phyloP scores from a whole-genome alignment of 92 coral and sea anemone species.

The Montipora capitata region DNA sequence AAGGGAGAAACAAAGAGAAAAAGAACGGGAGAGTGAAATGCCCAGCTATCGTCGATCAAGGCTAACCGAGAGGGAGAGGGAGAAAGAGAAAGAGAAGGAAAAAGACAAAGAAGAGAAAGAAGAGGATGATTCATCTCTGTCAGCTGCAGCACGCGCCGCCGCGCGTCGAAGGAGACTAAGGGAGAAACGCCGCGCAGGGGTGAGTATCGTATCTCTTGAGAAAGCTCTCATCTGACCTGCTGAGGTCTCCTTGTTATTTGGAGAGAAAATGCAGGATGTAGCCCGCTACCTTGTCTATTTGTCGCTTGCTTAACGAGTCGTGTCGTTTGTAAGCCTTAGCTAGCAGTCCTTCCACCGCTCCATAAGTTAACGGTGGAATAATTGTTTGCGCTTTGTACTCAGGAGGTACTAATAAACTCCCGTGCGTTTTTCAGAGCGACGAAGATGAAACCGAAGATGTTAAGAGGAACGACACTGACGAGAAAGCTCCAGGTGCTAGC shows the following conservation, averaged over 20 bases:
- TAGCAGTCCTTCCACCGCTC: too few species aligned
- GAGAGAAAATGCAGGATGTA: too few species aligned
- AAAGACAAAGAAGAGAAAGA: conserved; percentile 55
- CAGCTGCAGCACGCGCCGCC: conserved; percentile 31
- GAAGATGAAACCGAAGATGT: conserved; percentile 87
- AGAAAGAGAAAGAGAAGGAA: conserved; percentile 86
- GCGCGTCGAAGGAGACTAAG: conserved; percentile 31
- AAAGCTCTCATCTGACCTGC: too few species aligned
- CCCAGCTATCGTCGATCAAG: conserved; percentile 83
- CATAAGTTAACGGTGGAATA: too few species aligned
- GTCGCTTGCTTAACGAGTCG: too few species aligned
- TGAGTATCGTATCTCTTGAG: neutral
- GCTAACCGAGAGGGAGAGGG: conserved; percentile 69
- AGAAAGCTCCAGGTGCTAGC: conserved; percentile 63
- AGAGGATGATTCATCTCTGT: conserved; percentile 52
- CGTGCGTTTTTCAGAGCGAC: conserved; percentile 63
- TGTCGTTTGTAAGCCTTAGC: too few species aligned
- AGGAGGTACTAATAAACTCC: neutral
- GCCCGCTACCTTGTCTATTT: too few species aligned
- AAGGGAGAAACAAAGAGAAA: conserved; percentile 77
- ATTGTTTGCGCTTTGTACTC: neutral
- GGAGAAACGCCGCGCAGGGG: conserved; percentile 54
- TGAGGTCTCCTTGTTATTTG: too few species aligned
- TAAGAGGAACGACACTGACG: conserved; percentile 90
- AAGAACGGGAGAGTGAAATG: conserved; percentile 72